Evolutionary conservation across 2,113 vertebrate genomes (phyloP), one percentile per base, ranked within the genome.

Genomic region (Rutilus rutilus): DNA sequence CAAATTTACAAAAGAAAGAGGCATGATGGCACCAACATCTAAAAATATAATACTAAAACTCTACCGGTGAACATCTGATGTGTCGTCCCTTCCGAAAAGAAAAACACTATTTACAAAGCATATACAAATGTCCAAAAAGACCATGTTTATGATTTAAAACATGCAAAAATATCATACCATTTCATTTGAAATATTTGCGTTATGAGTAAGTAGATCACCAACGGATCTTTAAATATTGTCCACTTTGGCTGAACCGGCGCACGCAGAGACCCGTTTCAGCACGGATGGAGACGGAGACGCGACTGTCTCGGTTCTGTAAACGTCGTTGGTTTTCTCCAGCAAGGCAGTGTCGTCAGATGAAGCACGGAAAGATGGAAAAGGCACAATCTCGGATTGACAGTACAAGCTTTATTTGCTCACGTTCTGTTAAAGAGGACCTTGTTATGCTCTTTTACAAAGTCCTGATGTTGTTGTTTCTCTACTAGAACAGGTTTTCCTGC

Each of bases 61-160:
- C 88, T 89, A 89, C 77, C 87, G 92, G 88, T 90, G 90, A 92
- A 93, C 86, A 39, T 85, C 57, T 77, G 82, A 78, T 65, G 59
- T 27, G 27, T 78, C 62, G 33, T 73, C 78, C 78, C 73, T 27
- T 54, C 21, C 78, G 12, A 12, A 90, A 86, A 81, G 89, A 90
- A 92, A 85, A 92, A 91, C 87, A 93, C 85, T 95, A 95, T 96
- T 94, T 95, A 96, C 95, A 96, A 74, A 93, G 91, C 92, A 95
- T 95, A 92, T 95, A 95, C 93, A 95, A 95, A 87, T 90, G 91
- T 94, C 93, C 92, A 93, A 94, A 95, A 94, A 91, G 90, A 95
- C 92, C 92, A 92, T 88, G 90, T 93, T 91, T 91, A 89, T 90
- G 88, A 90, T 90, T 89, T 86, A 92, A 92, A 92, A 94, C 94